These are phyloP conservation scores for Tenebrio molitor DNA, from an alignment of 1,140 invertebrate genomes.

Conservation along the genomic window DNA sequence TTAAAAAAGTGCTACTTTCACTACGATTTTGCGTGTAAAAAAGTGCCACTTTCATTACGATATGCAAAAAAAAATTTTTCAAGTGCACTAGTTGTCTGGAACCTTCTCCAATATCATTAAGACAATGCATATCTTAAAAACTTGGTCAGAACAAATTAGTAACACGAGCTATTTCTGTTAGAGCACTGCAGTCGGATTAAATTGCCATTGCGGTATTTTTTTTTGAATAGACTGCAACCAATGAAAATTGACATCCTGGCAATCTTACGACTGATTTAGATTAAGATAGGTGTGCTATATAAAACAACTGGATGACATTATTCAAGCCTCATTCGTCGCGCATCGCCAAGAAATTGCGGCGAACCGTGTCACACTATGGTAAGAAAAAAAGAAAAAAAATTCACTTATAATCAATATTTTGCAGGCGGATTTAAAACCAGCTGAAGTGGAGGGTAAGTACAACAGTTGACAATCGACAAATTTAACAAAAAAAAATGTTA, in stretches of 20 bases:
- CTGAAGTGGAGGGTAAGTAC: slow-evolving; percentile 63
- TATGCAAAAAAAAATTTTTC: too few species aligned
- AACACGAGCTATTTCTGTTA: slow-evolving; percentile 29
- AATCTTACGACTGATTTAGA: slow-evolving; percentile 48
- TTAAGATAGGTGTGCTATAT: slow-evolving; percentile 49
- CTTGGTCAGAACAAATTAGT: too few species aligned
- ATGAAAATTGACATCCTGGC: slow-evolving; percentile 44
- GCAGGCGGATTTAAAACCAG: slow-evolving; percentile 60
- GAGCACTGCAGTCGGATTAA: slow-evolving; percentile 34
- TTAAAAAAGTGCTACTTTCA: too few species aligned
- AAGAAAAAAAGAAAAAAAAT: too few species aligned
- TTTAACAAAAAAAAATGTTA: slow-evolving; percentile 1
- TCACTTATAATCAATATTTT: too few species aligned
- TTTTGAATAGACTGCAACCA: slow-evolving; percentile 35
- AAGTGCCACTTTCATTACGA: too few species aligned
- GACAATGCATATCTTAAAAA: too few species aligned
- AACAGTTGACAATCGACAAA: too few species aligned
- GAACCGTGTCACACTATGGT: slow-evolving; percentile 24
- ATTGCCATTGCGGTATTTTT: slow-evolving; percentile 40
- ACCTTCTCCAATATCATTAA: too few species aligned
- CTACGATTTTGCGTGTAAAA: too few species aligned
- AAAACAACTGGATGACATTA: slow-evolving; percentile 40
- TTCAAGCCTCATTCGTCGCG: slow-evolving; percentile 24
- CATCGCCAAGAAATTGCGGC: slow-evolving; percentile 13
- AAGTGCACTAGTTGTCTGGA: too few species aligned